These are phyloP conservation scores for Chaenodraco wilsoni DNA, from an alignment of 2,797 vertebrate species.

Conservation along the genomic window DNA sequence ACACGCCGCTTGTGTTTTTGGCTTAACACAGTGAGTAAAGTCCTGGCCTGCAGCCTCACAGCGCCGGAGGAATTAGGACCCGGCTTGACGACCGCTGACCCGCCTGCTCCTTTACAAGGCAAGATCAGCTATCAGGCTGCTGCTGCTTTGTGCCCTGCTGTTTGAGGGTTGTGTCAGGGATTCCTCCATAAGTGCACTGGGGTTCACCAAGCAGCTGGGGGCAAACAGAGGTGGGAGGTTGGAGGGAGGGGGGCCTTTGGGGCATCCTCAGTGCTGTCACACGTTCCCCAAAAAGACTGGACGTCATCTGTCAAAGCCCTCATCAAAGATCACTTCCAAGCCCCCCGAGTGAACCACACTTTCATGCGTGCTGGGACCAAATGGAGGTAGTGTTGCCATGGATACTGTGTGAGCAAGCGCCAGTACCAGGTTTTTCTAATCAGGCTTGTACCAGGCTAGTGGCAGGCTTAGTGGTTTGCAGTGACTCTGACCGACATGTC, in stretches of 20 bases:
- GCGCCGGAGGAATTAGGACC: conserved; percentile 61
- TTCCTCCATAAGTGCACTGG: conserved; percentile 79
- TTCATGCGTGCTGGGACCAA: conserved; percentile 77
- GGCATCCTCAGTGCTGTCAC: conserved; percentile 52
- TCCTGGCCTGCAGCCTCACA: conserved; percentile 50
- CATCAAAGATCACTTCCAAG: conserved; percentile 75
- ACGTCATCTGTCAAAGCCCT: conserved; percentile 79
- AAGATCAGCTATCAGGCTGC: conserved; percentile 76
- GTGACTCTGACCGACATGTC: conserved; percentile 66
- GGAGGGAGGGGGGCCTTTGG: conserved; percentile 54
- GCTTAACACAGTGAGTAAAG: conserved; percentile 57
- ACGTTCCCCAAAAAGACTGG: conserved; percentile 48
- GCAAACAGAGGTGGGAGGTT: conserved; percentile 47
- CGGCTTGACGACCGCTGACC: conserved; percentile 74
- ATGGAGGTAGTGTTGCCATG: conserved; percentile 69
- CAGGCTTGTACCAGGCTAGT: conserved; percentile 60
- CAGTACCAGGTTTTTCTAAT: conserved; percentile 75
- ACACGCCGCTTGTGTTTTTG: conserved; percentile 53
- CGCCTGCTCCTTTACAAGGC: conserved; percentile 79
- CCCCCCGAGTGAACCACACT: conserved; percentile 54
- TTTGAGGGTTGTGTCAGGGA: conserved; percentile 82
- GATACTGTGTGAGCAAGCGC: conserved; percentile 47
- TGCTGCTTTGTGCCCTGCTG: conserved; percentile 84
- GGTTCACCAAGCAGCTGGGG: conserved; percentile 82
- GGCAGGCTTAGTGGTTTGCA: conserved; percentile 61